Evolutionary conservation across 2,113 vertebrate genomes (phyloP), one percentile per base, ranked within the genome.

Genomic region (Ctenodactylus gundi): DNA sequence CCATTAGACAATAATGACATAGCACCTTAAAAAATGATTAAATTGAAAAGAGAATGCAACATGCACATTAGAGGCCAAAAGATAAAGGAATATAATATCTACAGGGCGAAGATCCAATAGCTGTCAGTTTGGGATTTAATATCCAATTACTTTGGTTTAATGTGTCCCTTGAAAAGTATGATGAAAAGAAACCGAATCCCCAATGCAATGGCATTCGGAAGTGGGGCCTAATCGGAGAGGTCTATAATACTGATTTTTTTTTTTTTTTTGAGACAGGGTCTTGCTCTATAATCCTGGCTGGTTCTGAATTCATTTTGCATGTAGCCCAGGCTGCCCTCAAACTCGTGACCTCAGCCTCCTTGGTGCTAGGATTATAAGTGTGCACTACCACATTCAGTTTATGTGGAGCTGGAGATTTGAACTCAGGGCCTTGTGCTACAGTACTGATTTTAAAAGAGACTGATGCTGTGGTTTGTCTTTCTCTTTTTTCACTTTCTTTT

Each of bases 81-180:
- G 25, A 84, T 76, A 90, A 95, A 85, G 62, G 41, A 96, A 92
- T 81, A 76, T 51, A 90, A 70, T 78, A 7, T 90, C 81, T 70
- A 70, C 4, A 55, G 49, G 55, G 36, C 65, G 85, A 13, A 85
- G 57, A 90, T 55, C 81, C 4, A 49, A 70, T 9, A 87, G 51
- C 53, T 67, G 13, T 90, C 23, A 39, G 29, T 9, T n/a, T 95
- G 41, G 44, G 90, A 94, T 92, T 85, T 92, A 96, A 90, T 94
- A 86, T 92, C 23, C 60, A 84, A 67, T 13, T 20, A 39, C 34
- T 58, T 64, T 76, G 51, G 68, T 58, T 57, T 60, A 83, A 67
- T 80, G 39, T 39, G 57, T 36, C 57, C 46, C 34, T 49, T 34
- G 65, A 51, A 88, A 27, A 62, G 25, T 31, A 18, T 81, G 65